A percentile compares a stretch with the other conserved stretches of the same genome.
phyloP scores from a whole-genome alignment of 2,888 invertebrate genomes.

The Matsumyia berberina region DNA sequence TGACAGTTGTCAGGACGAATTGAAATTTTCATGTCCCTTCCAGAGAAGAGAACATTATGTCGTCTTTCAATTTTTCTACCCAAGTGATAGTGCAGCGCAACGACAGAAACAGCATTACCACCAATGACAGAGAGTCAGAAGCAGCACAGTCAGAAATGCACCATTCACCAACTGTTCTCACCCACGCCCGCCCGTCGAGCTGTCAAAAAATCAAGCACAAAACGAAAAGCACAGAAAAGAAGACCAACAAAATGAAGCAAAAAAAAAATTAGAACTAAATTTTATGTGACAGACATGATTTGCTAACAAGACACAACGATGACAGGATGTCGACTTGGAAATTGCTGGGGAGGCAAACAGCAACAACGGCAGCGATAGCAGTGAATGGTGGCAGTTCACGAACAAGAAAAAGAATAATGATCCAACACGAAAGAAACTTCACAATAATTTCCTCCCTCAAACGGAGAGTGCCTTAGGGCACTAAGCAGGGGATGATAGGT shows the following conservation, averaged over 20 bases:
- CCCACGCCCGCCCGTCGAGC: conserved; percentile 56
- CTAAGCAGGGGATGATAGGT: conserved; percentile 63
- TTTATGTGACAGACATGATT: conserved; percentile 77
- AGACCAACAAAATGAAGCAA: conserved; percentile 22
- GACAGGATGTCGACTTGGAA: conserved; percentile 76
- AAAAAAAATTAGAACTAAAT: conserved; percentile 73
- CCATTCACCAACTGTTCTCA: conserved; percentile 60
- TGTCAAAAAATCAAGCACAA: conserved; percentile 75
- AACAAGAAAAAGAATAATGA: conserved; percentile 71
- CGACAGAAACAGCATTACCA: conserved; percentile 51
- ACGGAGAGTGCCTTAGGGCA: conserved; percentile 43
- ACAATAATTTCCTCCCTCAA: conserved; percentile 66
- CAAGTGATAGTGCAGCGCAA: conserved; percentile 64
- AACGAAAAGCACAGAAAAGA: conserved; percentile 64
- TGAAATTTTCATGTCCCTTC: conserved; percentile 77
- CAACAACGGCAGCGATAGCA: conserved; percentile 43
- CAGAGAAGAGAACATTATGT: conserved; percentile 71
- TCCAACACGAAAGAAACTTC: conserved; percentile 74
- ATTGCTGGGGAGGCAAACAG: conserved; percentile 73
- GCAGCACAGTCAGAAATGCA: conserved; percentile 62
- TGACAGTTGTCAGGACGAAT: conserved; percentile 79
- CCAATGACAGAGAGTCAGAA: conserved; percentile 49
- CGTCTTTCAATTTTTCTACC: conserved; percentile 73
- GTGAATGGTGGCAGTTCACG: conserved; percentile 39
- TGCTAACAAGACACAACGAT: conserved; percentile 77